Evolutionary conservation across 2,888 invertebrate genomes (phyloP), one percentile per base, ranked within the genome.

Genomic region (Digitonthophagus gazella): DNA sequence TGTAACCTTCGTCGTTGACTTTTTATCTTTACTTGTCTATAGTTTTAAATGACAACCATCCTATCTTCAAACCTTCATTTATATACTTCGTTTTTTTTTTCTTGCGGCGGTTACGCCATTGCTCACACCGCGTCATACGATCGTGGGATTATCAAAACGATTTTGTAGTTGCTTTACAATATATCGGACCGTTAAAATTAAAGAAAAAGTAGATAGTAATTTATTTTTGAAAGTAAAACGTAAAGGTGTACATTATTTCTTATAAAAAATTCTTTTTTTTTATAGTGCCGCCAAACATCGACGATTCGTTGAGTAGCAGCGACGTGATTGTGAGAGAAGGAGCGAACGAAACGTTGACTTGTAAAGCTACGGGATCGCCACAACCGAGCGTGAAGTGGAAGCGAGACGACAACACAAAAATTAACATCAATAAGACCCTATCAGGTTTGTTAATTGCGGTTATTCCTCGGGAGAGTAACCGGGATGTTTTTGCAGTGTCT

Each of bases 321-420:
- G 96, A 96, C 85, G 93, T 93, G 76, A 95, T 95, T 80, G 94
- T 95, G 73, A 88, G 95, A 72, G 96, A 96, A 86, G 93, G 92
- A 77, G 90, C 93, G 79, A 95, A 95, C 85, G 93, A 95, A 78
- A 93, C 92, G 74, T 86, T 96, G 80, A 91, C 91, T 80, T 96
- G 96, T 84, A 92, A 92, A 83, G 95, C 95, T 78, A 92, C 91
- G 81, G 96, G 95, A 80, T 94, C 92, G 79, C 96, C 96, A 73
- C 88, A 90, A 82, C 95, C 96, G 74, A 90, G 88, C 81, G 93
- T 95, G 83, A 93, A 92, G 85, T 96, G 96, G 95, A 93, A 93
- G 84, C 88, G 95, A 79, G 95, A 95, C 84, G 95, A 95, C 85
- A 91, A 91, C 83, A 88, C 90, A 78, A 91, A 91, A 86, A 95